Conservation (phyloP, 2,113 vertebrate species). For the Tinamus guttatus region DNA sequence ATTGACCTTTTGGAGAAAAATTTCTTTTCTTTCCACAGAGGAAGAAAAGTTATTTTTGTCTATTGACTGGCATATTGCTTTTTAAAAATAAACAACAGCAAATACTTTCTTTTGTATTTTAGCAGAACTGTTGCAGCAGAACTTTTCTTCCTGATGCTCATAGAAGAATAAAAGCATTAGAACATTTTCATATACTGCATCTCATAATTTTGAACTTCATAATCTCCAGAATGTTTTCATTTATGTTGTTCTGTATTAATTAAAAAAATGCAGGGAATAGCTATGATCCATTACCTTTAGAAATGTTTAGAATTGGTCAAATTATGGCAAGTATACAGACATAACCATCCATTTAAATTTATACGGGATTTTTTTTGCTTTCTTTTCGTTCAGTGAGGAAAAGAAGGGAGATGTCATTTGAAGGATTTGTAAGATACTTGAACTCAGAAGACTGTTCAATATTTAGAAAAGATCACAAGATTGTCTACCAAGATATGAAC, state of each 20-base stretch:
- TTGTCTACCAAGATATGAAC: constrained; percentile 86
- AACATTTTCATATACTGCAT: neutral
- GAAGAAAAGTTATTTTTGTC: neutral
- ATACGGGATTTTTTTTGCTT: neutral
- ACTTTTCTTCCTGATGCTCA: neutral
- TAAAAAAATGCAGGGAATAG: neutral
- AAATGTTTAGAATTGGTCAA: neutral
- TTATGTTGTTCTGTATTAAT: neutral
- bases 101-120: neutral
- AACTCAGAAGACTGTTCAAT: constrained; percentile 80
- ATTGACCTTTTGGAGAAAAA: neutral
- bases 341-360: neutral
- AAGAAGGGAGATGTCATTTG: constrained; percentile 80
- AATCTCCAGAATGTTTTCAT: neutral
- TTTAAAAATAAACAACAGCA: neutral
- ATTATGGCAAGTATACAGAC: neutral
- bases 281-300: neutral
- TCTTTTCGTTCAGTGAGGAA: constrained; percentile 75
- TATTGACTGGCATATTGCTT: neutral
- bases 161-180: neutral
- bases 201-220: neutral
- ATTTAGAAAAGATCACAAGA: constrained; percentile 73
- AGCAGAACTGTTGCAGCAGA: neutral
- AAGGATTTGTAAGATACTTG: constrained; percentile 87
- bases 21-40: neutral